Percentiles rank a stretch among this genome's conserved stretches.
Evolutionary conservation across 2,888 invertebrate species (phyloP).

Genomic region (Drepanosiphum platanoidis): DNA sequence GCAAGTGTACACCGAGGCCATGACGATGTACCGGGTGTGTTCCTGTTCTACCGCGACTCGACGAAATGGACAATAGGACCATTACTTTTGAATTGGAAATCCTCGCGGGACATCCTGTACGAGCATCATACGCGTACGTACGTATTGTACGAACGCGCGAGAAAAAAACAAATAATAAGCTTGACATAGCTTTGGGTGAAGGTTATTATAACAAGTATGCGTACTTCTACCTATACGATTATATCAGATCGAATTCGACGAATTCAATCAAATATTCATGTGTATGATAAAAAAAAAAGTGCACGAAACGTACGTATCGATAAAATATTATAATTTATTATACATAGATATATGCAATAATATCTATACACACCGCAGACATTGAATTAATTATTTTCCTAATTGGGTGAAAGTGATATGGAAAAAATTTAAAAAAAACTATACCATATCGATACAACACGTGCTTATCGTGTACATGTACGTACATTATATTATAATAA

Average conservation of each 20-base stretch:
- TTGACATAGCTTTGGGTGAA: neutral
- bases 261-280: neutral
- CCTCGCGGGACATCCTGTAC: too few relatives aligned
- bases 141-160: too few relatives aligned
- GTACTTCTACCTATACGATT: neutral
- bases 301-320: neutral
- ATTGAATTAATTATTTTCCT: neutral
- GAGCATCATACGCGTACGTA: too few relatives aligned
- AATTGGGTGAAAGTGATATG: constrained; percentile 38
- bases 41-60: too few relatives aligned
- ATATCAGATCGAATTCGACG: constrained; percentile 11
- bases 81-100: too few relatives aligned
- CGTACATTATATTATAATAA: constrained; percentile 1
- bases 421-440: too few relatives aligned
- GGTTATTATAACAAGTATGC: constrained; percentile 32
- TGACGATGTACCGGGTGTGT: too few relatives aligned
- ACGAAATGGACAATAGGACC: too few relatives aligned
- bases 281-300: neutral
- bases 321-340: too few relatives aligned
- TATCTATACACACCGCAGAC: neutral
- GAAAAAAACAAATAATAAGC: neutral
- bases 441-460: neutral
- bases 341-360: neutral
- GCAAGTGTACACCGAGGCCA: too few relatives aligned
- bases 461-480: neutral